Percentiles rank a stretch among this genome's conserved stretches.
Evolutionary conservation across 2,888 invertebrate genomes (phyloP).

Genomic region (Anoncus sp.): DNA sequence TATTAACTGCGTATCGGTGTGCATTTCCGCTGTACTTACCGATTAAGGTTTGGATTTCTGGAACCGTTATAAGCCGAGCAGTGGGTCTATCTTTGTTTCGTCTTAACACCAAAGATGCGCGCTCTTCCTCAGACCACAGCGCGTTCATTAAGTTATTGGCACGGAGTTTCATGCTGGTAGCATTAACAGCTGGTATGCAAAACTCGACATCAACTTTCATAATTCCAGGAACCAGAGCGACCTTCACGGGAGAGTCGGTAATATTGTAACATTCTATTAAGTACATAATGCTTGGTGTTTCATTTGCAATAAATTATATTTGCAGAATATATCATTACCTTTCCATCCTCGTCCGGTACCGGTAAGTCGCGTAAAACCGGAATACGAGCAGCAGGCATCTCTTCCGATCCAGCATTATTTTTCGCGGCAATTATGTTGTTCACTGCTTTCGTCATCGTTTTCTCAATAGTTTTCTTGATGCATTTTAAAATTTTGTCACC

Average conservation of each 20-base stretch:
- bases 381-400: constrained; percentile 17
- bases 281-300: constrained; percentile 7
- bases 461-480: constrained; percentile 20
- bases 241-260: constrained; percentile 17
- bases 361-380: constrained; percentile 5
- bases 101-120: constrained; percentile 6
- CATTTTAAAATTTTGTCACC: constrained; percentile 7
- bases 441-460: constrained; percentile 6
- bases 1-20: constrained; percentile 12
- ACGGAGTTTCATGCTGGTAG: constrained; percentile 16
- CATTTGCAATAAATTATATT: neutral
- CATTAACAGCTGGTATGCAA: constrained; percentile 4
- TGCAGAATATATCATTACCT: constrained; percentile 20
- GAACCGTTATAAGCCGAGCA: constrained; percentile 16
- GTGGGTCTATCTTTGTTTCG: constrained; percentile 16
- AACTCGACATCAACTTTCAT: neutral
- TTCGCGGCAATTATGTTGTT: too few relatives aligned
- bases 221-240: constrained; percentile 10
- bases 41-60: constrained; percentile 17
- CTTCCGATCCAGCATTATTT: neutral
- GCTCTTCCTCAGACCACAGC: constrained; percentile 13
- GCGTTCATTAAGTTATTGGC: constrained; percentile 20
- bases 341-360: constrained; percentile 22
- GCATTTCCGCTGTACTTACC: constrained; percentile 21
- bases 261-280: constrained; percentile 4